phyloP scores from a whole-genome alignment of 2,113 vertebrate genomes.

The Calidris pugnax region DNA sequence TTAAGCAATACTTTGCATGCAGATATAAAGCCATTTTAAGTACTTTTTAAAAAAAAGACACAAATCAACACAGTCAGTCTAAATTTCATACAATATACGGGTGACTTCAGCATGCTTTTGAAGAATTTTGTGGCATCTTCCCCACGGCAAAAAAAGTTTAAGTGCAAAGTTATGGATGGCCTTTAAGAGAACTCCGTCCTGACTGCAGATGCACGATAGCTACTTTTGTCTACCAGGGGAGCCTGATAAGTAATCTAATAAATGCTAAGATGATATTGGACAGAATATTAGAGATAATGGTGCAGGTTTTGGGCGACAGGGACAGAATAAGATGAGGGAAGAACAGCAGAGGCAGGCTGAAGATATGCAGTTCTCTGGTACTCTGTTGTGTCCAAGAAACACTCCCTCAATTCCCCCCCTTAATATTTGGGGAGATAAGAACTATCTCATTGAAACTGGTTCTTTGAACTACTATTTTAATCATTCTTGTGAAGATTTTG shows the following conservation, averaged over 20 bases:
- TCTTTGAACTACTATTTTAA: background rate
- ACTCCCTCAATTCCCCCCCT: background rate
- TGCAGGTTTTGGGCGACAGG: background rate
- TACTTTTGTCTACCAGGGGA: background rate
- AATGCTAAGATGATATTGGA: background rate
- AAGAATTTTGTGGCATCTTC: background rate
- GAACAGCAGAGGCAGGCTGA: background rate
- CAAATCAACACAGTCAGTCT: background rate
- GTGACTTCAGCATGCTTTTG: background rate
- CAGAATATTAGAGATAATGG: background rate
- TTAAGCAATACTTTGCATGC: background rate
- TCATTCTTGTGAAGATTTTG: background rate
- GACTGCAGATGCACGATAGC: fast-evolving
- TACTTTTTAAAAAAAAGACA: background rate
- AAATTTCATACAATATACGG: background rate
- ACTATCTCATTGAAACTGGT: background rate
- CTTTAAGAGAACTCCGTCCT: background rate
- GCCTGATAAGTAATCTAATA: background rate
- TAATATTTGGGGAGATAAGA: background rate
- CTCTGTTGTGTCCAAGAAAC: background rate
- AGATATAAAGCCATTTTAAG: background rate
- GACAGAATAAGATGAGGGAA: background rate
- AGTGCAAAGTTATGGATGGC: background rate
- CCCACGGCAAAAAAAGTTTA: background rate
- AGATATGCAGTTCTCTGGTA: background rate